Percentiles rank a stretch among this genome's conserved stretches.
These are phyloP conservation scores for Pseudoips prasinana DNA, from an alignment of 2,888 invertebrate species.

Conservation along the genomic window DNA sequence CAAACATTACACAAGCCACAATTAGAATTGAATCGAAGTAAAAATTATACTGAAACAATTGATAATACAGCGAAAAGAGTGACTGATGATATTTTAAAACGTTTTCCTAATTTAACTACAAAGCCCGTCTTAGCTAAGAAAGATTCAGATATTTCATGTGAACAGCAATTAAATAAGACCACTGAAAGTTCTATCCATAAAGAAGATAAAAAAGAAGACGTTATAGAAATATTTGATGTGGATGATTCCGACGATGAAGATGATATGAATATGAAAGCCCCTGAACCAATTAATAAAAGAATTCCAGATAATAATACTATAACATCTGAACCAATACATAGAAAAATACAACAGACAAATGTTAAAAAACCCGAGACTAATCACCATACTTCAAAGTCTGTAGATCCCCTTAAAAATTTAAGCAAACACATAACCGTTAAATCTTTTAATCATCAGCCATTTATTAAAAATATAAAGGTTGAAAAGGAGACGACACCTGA, in stretches of 20 bases:
- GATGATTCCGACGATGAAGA: conserved; percentile 70
- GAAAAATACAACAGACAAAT: neutral
- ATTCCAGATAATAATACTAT: neutral
- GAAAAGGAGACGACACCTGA: conserved; percentile 20
- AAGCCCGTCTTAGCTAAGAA: conserved; percentile 41
- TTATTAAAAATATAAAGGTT: conserved; percentile 15
- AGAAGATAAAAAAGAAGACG: conserved; percentile 42
- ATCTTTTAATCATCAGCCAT: conserved; percentile 31
- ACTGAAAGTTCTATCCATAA: conserved; percentile 26
- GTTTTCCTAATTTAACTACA: conserved; percentile 55
- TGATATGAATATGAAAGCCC: conserved; percentile 19
- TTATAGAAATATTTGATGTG: conserved; percentile 67
- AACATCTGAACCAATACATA: neutral
- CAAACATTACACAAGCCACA: conserved; percentile 3
- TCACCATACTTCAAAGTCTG: neutral
- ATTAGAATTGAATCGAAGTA: conserved; percentile 16
- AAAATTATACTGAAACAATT: conserved; percentile 9
- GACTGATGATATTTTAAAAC: conserved; percentile 50
- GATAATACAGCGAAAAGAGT: conserved; percentile 31
- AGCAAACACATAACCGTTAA: conserved; percentile 58
- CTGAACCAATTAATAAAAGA: conserved; percentile 2
- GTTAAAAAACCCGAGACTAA: no score
- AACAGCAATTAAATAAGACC: neutral
- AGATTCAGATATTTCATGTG: neutral
- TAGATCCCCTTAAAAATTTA: conserved; percentile 46